phyloP scores from a whole-genome alignment of 92 coral and sea anemone species.

The Hydrozoanthus gracilis region DNA sequence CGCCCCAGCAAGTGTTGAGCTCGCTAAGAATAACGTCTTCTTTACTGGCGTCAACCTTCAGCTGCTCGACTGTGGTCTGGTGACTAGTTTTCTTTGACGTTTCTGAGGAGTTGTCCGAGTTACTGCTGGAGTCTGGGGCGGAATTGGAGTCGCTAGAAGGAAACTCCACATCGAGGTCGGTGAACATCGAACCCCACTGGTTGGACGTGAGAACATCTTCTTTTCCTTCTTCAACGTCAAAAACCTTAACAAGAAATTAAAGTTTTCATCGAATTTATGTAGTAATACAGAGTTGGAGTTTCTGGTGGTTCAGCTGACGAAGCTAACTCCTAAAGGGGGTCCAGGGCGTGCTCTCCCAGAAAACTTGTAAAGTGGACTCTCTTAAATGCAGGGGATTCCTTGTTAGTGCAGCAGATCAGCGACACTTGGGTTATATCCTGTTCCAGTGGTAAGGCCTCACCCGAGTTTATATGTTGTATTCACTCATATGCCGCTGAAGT shows the following conservation, averaged over 20 bases:
- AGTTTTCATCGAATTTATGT: background rate
- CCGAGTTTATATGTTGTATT: too few species aligned
- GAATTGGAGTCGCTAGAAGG: background rate
- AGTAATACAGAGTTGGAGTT: background rate
- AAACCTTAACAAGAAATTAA: constrained; percentile 10
- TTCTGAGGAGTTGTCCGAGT: background rate
- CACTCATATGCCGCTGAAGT: too few species aligned
- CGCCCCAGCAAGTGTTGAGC: constrained; percentile 82
- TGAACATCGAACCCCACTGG: constrained; percentile 89
- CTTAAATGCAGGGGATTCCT: too few species aligned
- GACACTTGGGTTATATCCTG: too few species aligned
- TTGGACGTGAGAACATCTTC: constrained; percentile 81
- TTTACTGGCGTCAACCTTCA: constrained; percentile 19
- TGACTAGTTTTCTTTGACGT: background rate
- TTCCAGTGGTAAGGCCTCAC: too few species aligned
- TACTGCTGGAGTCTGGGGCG: background rate
- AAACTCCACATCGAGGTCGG: constrained; percentile 44
- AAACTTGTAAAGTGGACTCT: too few species aligned
- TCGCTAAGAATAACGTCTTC: constrained; percentile 47
- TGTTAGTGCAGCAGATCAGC: too few species aligned
- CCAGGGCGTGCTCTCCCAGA: too few species aligned
- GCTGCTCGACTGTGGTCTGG: constrained; percentile 24
- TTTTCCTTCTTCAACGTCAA: constrained; percentile 74
- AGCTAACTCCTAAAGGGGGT: too few species aligned
- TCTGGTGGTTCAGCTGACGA: too few species aligned